Base-by-base conservation (phyloP, 2,888 invertebrate species). In the Miltochrista miniata region DNA sequence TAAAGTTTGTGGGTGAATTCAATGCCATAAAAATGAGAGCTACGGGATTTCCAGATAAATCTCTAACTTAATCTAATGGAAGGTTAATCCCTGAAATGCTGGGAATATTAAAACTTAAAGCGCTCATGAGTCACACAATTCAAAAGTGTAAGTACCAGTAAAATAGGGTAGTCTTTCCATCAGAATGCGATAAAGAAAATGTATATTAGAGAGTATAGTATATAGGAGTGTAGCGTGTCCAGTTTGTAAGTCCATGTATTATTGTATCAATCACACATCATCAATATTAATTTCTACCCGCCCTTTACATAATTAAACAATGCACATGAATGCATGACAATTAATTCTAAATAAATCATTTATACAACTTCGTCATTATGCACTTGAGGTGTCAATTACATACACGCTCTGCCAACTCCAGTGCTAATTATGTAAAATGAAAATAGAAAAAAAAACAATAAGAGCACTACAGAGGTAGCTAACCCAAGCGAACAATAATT, bases 261-360 rank as follows among this genome's bases (percentile, higher is more conserved):
- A 29, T 41, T 64, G 52, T 59, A 51, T 45, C 38, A 48, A 56
- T 54, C 31, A 53, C 43, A 12, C 15, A 37, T 50, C 61, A 64
- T 61, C 53, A 64, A 64, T 64, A 64, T 62, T 64, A 54, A 66
- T 66, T 54, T 50, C 33, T 39, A 40, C n/a, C 51, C 30, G 54
- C 50, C 48, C 51, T 49, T 59, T 34, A 39, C 35, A 48, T 58
- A 47, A 48, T 34, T 33, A 24, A 15, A 39, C 36, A 59, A 63
- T 65, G 58, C 66, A 59, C 63, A 61, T 61, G 41, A 60, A 60
- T 65, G 48, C 39, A 65, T 56, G 56, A 66, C 61, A 66, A 64
- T 61, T 45, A 61, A 66, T 67, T 52, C 12, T 59, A 66, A 60
- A 51, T 55, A 65, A 54, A 49, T 61, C 43, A 54, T 63, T 60